These are phyloP conservation scores for Xanthia icteritia DNA, from an alignment of 2,888 invertebrate species.

Conservation along the genomic window DNA sequence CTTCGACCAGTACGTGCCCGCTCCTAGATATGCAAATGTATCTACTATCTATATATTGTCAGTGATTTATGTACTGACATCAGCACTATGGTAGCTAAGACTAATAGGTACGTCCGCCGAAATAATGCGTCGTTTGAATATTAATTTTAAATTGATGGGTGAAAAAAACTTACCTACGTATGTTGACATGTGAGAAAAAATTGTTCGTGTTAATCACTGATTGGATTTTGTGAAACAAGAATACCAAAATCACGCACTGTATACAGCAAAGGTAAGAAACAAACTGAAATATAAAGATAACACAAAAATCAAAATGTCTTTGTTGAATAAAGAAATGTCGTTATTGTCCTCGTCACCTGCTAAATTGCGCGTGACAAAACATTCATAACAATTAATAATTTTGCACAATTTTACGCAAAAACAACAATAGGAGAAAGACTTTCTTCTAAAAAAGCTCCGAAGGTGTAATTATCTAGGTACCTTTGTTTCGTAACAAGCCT, in stretches of 20 bases:
- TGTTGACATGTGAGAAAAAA: background rate
- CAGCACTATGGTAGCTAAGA: slow-evolving; percentile 51
- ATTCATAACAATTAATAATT: slow-evolving; percentile 69
- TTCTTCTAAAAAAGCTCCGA: slow-evolving; percentile 79
- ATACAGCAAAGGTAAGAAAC: slow-evolving; percentile 50
- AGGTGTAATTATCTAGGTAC: slow-evolving; percentile 85
- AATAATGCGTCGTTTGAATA: slow-evolving; percentile 47
- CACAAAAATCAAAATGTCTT: slow-evolving; percentile 69
- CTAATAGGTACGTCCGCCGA: slow-evolving; percentile 47
- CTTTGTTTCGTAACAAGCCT: slow-evolving; percentile 83
- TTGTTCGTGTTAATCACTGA: slow-evolving; percentile 17
- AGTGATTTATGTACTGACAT: slow-evolving; percentile 65
- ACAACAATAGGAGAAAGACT: slow-evolving; percentile 86
- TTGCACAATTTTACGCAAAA: slow-evolving; percentile 80
- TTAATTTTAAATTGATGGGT: slow-evolving; percentile 27
- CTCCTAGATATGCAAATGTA: slow-evolving; percentile 85
- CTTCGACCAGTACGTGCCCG: slow-evolving; percentile 75
- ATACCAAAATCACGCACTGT: slow-evolving; percentile 36
- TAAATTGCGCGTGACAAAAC: slow-evolving; percentile 66
- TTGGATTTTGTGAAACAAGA: background rate
- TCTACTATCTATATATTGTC: slow-evolving; percentile 62
- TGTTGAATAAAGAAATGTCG: slow-evolving; percentile 63
- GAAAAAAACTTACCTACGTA: slow-evolving; percentile 52
- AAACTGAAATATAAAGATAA: slow-evolving; percentile 63
- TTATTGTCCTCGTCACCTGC: slow-evolving; percentile 59